Evolutionary conservation across 2,113 vertebrate genomes (phyloP).

Genomic region (Tapirus terrestris): DNA sequence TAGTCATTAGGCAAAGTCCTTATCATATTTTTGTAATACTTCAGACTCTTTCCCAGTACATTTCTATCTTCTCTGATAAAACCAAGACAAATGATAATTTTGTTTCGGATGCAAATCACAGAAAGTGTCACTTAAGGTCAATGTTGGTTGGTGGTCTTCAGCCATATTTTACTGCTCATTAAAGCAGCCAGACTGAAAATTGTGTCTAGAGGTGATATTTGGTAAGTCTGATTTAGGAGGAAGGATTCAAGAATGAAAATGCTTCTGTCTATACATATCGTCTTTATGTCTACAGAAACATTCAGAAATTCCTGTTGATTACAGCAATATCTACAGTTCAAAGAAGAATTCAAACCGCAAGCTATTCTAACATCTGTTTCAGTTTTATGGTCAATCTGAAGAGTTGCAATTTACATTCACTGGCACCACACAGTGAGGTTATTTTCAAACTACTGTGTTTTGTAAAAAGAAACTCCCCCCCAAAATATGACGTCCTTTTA

Average conservation of each 20-base stretch:
- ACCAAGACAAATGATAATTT: slow-evolving; percentile 3
- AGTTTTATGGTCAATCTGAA: slow-evolving; percentile 73
- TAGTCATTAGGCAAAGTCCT: background rate
- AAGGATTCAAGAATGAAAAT: slow-evolving; percentile 49
- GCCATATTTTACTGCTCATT: slow-evolving; percentile 21
- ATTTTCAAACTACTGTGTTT: slow-evolving; percentile 74
- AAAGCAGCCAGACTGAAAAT: slow-evolving; percentile 47
- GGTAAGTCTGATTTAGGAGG: background rate
- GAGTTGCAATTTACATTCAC: slow-evolving; percentile 57
- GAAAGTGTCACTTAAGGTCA: background rate
- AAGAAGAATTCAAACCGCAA: slow-evolving; percentile 69
- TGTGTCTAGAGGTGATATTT: slow-evolving; percentile 9
- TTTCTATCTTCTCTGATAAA: slow-evolving; percentile 58
- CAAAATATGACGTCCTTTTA: background rate
- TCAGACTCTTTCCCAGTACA: background rate
- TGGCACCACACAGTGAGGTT: slow-evolving; percentile 49
- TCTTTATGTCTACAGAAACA: slow-evolving; percentile 72
- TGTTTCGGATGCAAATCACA: background rate
- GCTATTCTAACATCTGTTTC: slow-evolving; percentile 72
- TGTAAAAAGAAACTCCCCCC: background rate
- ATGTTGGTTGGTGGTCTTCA: slow-evolving; percentile 39
- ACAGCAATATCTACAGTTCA: slow-evolving; percentile 55
- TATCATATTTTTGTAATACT: slow-evolving; percentile 5
- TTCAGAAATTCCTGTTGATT: slow-evolving; percentile 65
- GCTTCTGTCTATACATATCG: slow-evolving; percentile 42